Conservation (phyloP, 35 echinoderm and acorn worm genomes). For the Ptychodera flava region DNA sequence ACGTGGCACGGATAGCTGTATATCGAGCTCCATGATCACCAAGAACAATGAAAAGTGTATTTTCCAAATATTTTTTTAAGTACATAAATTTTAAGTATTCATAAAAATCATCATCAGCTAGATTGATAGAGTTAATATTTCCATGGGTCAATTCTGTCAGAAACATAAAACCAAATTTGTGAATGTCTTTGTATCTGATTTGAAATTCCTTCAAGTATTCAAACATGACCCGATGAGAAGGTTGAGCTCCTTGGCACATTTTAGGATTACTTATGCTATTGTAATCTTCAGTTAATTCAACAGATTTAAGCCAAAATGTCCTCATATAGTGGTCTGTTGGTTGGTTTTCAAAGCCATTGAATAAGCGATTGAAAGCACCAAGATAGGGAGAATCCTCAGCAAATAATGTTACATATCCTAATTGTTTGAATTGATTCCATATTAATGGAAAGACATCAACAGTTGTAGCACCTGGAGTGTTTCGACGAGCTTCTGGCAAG, state of each 20-base stretch:
- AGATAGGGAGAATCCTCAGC: constrained; percentile 38
- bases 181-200: constrained; percentile 21
- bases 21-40: constrained; percentile 58
- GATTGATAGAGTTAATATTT: constrained; percentile 28
- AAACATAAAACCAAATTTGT: constrained; percentile 48
- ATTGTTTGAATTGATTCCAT: constrained; percentile 39
- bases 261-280: neutral
- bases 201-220: constrained; percentile 45
- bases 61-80: constrained; percentile 16
- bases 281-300: neutral
- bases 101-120: constrained; percentile 39
- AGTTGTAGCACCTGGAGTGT: neutral
- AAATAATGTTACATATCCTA: constrained; percentile 59
- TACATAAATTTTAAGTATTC: constrained; percentile 12
- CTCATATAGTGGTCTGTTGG: constrained; percentile 72
- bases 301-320: constrained; percentile 37
- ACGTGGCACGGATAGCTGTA: constrained; percentile 19
- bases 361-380: constrained; percentile 29
- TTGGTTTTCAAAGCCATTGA: constrained; percentile 44
- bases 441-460: constrained; percentile 47
- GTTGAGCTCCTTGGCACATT: constrained; percentile 30
- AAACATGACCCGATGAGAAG: constrained; percentile 39
- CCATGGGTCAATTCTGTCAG: constrained; percentile 39
- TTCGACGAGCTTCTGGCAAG: constrained; percentile 32
- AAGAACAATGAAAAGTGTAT: constrained; percentile 41